Percentiles rank a stretch among this genome's conserved stretches.
These are phyloP conservation scores for Microhierax caerulescens DNA, from an alignment of 2,797 vertebrate species.

Conservation along the genomic window DNA sequence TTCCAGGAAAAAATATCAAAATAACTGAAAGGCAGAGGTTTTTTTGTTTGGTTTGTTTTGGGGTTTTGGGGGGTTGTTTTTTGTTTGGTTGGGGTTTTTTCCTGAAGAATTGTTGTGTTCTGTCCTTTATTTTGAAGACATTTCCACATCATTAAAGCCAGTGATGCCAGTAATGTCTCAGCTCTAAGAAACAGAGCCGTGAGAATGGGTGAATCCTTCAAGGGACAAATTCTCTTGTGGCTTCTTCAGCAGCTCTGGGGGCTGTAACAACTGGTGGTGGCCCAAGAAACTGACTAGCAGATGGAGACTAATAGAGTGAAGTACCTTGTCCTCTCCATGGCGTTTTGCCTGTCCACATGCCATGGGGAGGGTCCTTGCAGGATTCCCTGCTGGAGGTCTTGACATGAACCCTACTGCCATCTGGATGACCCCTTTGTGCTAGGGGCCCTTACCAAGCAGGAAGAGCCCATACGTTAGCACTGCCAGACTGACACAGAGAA, in stretches of 20 bases:
- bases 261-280: not conserved
- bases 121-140: not conserved
- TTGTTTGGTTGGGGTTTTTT: not conserved
- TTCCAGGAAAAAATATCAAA: not conserved
- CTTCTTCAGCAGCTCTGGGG: not conserved
- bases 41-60: not conserved
- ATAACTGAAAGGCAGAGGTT: not conserved
- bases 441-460: rapidly evolving
- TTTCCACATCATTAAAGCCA: not conserved
- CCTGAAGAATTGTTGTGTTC: not conserved
- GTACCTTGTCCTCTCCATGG: not conserved
- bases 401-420: rapidly evolving
- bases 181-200: not conserved
- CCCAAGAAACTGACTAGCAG: not conserved
- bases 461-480: not conserved
- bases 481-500: not conserved
- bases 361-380: not conserved
- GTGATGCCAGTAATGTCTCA: not conserved
- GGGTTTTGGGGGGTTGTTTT: no score
- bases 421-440: not conserved
- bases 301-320: not conserved
- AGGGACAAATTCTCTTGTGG: not conserved
- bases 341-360: rapidly evolving
- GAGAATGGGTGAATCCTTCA: not conserved
- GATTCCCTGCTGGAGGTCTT: not conserved